Evolutionary conservation across 2,888 invertebrate genomes (phyloP), one percentile per base, ranked within the genome.

Genomic region (Drosophila hamatofila): DNA sequence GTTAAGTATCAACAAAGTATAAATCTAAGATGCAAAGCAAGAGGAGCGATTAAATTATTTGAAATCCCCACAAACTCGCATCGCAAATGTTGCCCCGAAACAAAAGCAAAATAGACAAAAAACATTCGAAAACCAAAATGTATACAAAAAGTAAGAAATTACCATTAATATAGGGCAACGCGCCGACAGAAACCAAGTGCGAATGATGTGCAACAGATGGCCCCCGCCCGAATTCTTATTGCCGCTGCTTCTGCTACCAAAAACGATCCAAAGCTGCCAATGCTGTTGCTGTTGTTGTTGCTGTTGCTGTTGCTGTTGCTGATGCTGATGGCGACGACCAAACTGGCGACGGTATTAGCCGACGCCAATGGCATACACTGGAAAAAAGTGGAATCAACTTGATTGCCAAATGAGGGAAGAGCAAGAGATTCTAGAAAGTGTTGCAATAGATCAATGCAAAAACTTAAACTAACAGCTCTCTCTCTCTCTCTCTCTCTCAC

Each of bases 181-280:
- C 88, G 88, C 85, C 83, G 88, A 85, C 89, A 88, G 84, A 84
- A 88, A 81, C 80, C 83, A 88, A 88, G 89, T 90, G 91, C 86
- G 88, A 91, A 89, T 91, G 91, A 91, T 90, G 89, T 85, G 88
- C 78, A 90, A 81, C 91, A 91, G 90, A 91, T 91, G 91, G 91
- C 91, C 82, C 80, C 73, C 79, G 42, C 78, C 76, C 85, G 77
- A 84, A 84, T 81, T 83, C 81, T 75, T 76, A 67, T 42, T 61
- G 42, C 44, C 35, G 48, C 25, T 69, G 46, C 57, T 68, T 39
- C 48, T 55, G 46, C 46, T 46, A 25, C 46, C 46, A 23, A 44
- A 44, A 16, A 2, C 48, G 48, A 49, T 27, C 27, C 48, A 48
- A 49, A 30, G 68, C 48, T 64, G 51, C 56, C 58, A 58, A 56